These are phyloP conservation scores for Darevskia mixta DNA, from an alignment of 2,797 vertebrate genomes.

Conservation along the genomic window DNA sequence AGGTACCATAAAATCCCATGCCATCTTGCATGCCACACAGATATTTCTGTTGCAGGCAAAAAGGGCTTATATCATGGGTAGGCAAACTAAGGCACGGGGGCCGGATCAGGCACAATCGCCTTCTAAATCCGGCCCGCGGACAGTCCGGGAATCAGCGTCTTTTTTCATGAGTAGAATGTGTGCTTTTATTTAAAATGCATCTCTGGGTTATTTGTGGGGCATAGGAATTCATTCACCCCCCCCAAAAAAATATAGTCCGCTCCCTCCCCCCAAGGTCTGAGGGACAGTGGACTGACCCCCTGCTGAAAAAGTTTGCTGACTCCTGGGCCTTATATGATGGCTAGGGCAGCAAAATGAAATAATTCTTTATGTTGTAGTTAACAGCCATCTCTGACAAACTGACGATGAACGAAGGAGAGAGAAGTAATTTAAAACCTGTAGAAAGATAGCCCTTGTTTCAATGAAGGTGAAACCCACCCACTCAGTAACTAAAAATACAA, in stretches of 20 bases:
- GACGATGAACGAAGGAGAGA: neutral
- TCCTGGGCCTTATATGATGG: neutral
- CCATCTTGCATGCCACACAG: neutral
- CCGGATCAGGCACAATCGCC: no score
- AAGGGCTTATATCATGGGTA: neutral
- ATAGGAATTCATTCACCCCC: no score
- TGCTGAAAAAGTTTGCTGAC: no score
- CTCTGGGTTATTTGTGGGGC: no score
- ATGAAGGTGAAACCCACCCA: neutral
- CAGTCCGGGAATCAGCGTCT: no score
- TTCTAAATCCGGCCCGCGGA: no score
- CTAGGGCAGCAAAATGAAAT: neutral
- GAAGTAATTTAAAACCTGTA: conserved; percentile 3
- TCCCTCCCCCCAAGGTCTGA: no score
- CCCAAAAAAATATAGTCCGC: no score
- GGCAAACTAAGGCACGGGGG: no score
- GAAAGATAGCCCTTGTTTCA: neutral
- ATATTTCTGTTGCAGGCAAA: neutral
- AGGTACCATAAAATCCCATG: neutral
- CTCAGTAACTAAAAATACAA: neutral
- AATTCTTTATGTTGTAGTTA: neutral
- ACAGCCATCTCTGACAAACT: accelerated
- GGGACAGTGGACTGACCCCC: no score
- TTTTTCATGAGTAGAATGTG: no score
- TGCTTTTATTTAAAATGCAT: no score